phyloP scores from a whole-genome alignment of 2,113 vertebrate species.

The Neolamprologus sp. region DNA sequence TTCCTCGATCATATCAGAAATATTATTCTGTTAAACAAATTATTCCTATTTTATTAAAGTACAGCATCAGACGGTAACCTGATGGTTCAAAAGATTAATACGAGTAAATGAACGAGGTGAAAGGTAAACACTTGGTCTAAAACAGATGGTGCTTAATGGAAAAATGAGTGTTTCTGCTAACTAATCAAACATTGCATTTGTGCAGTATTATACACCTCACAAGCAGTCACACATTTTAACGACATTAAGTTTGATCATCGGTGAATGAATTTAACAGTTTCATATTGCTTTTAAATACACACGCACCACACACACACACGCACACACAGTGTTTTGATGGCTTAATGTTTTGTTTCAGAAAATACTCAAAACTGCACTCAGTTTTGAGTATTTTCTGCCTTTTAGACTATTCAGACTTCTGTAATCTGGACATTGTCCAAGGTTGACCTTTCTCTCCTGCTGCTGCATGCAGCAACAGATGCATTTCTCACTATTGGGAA shows the following conservation, averaged over 20 bases:
- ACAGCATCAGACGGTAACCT: not conserved
- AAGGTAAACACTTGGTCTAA: not conserved
- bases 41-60: not conserved
- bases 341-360: not conserved
- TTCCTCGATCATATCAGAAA: not conserved
- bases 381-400: not conserved
- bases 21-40: not conserved
- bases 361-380: not conserved
- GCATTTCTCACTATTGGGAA: not conserved
- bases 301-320: not conserved
- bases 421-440: not conserved
- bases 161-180: not conserved
- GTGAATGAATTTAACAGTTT: not conserved
- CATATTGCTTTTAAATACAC: not conserved
- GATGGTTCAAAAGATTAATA: not conserved
- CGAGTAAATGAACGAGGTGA: not conserved
- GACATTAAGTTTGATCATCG: rapidly evolving
- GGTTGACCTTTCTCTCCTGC: not conserved
- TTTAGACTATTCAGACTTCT: not conserved
- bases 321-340: not conserved
- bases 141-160: not conserved
- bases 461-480: not conserved
- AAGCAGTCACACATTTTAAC: not conserved
- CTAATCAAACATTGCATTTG: not conserved
- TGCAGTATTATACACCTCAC: not conserved